Evolutionary conservation across 2,888 invertebrate species (phyloP).

Genomic region (Eurytoma adleriae): DNA sequence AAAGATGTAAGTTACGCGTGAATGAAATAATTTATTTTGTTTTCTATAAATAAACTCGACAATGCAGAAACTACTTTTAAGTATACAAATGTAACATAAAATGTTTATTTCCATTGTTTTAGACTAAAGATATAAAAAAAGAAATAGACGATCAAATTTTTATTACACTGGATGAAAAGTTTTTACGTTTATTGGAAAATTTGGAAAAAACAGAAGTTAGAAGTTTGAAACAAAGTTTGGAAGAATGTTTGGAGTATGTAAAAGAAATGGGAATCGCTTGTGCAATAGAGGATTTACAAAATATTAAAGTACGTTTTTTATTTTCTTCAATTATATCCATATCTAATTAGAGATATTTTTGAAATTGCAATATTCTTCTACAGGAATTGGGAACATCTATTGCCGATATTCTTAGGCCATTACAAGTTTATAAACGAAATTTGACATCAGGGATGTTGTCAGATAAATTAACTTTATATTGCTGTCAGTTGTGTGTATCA

Average conservation of each 20-base stretch:
- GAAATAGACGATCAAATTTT: slow-evolving; percentile 55
- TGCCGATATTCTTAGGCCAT: slow-evolving; percentile 66
- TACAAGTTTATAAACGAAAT: slow-evolving; percentile 68
- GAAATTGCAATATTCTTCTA: slow-evolving; percentile 9
- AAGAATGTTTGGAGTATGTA: slow-evolving; percentile 69
- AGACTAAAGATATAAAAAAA: slow-evolving; percentile 33
- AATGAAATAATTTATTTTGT: no score
- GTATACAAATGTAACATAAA: neutral
- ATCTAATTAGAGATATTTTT: slow-evolving; percentile 6
- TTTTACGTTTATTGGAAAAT: slow-evolving; percentile 63
- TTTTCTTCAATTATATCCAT: neutral
- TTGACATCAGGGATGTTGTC: slow-evolving; percentile 64
- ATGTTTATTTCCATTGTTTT: neutral
- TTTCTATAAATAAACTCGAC: neutral
- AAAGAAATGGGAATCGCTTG: slow-evolving; percentile 70
- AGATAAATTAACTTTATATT: slow-evolving; percentile 69
- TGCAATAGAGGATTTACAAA: slow-evolving; percentile 72
- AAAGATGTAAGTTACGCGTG: slow-evolving; percentile 61
- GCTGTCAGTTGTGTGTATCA: slow-evolving; percentile 67
- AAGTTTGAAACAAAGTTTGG: slow-evolving; percentile 68
- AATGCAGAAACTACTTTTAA: neutral
- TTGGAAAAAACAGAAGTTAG: slow-evolving; percentile 69
- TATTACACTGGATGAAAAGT: slow-evolving; percentile 61
- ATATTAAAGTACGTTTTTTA: slow-evolving; percentile 68
- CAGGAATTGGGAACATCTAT: slow-evolving; percentile 71